Evolutionary conservation across 2,888 invertebrate genomes (phyloP).

Genomic region (Pristionchus japonicus): DNA sequence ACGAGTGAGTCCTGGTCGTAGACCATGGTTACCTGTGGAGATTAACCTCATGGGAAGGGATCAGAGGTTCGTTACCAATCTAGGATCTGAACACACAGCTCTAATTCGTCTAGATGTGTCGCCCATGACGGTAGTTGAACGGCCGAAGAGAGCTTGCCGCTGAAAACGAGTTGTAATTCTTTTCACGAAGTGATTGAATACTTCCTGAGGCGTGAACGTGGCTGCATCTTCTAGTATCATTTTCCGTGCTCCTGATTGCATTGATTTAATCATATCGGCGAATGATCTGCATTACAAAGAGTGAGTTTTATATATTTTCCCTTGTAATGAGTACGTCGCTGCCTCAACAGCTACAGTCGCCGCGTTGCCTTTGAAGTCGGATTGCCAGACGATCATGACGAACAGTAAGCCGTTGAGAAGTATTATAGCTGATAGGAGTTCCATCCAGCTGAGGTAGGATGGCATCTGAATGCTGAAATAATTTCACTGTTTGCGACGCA

Average conservation of each 20-base stretch:
- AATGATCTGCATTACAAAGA: background rate
- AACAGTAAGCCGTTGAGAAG: background rate
- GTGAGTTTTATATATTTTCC: too few species aligned
- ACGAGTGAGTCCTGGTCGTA: background rate
- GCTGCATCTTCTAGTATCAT: conserved; percentile 3
- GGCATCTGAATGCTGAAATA: background rate
- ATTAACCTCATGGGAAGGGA: too few species aligned
- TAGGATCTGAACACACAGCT: background rate
- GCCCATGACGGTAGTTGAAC: background rate
- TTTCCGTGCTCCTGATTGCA: background rate
- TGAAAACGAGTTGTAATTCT: too few species aligned
- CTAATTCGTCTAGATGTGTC: background rate
- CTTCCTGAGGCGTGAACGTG: background rate
- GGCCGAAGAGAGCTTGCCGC: background rate
- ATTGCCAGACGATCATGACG: background rate
- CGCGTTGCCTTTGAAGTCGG: conserved; percentile 12
- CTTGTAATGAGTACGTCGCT: background rate
- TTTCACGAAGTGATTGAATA: background rate
- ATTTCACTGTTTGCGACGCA: background rate
- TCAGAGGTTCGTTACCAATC: background rate
- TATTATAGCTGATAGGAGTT: background rate
- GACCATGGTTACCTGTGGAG: background rate
- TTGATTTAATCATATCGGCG: background rate
- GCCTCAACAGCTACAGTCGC: background rate
- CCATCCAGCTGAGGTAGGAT: background rate